Conservation (phyloP, 2,113 vertebrate genomes). For the Acrocephalus kingi region DNA sequence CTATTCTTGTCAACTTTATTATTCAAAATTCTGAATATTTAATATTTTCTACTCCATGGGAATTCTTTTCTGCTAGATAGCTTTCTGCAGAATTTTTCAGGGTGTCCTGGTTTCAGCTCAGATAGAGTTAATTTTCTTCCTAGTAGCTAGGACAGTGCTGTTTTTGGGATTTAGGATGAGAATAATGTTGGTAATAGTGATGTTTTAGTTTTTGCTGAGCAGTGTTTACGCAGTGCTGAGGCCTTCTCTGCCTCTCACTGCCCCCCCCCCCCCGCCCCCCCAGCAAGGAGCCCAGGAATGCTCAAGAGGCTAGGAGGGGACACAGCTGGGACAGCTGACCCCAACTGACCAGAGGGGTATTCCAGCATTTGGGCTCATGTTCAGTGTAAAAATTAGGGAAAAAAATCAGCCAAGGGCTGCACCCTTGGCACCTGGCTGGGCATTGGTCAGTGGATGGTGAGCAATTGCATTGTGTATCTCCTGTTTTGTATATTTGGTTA, state of each 20-base stretch:
- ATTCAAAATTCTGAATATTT: background rate
- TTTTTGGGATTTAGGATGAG: background rate
- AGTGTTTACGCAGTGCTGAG: background rate
- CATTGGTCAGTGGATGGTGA: fast-evolving
- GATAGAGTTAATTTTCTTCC: background rate
- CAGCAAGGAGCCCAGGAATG: background rate
- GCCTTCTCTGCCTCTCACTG: background rate
- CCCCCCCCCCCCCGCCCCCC: too few species aligned
- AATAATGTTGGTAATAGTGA: background rate
- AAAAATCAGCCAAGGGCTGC: background rate
- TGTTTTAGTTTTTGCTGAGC: background rate
- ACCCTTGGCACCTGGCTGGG: background rate
- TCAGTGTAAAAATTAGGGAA: background rate
- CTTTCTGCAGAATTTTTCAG: background rate
- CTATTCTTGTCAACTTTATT: background rate
- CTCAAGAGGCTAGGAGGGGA: background rate
- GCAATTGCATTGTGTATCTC: background rate
- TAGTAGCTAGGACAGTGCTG: background rate
- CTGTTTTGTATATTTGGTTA: background rate
- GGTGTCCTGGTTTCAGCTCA: background rate
- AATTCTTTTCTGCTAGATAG: background rate
- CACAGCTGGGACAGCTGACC: background rate
- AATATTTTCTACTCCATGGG: background rate
- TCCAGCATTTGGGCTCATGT: background rate
- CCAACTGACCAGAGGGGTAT: background rate